phyloP scores from a whole-genome alignment of 2,888 invertebrate genomes.

The Aspidiotus destructor region DNA sequence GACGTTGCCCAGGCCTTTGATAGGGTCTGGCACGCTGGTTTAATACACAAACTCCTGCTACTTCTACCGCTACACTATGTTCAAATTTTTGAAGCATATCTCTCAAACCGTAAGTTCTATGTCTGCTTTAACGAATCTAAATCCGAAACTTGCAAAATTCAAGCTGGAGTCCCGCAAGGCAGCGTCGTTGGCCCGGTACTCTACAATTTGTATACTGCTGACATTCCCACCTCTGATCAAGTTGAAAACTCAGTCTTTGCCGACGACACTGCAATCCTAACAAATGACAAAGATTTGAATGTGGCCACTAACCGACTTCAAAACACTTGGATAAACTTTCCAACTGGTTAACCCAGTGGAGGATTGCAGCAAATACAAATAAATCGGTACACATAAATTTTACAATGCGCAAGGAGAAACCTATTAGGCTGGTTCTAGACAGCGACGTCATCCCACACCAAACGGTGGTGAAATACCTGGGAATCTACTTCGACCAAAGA shows the following conservation, averaged over 20 bases:
- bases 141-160: neutral
- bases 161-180: conserved; percentile 10
- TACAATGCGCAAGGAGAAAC: neutral
- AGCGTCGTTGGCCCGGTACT: neutral
- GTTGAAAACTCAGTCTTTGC: neutral
- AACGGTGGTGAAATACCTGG: conserved; percentile 1
- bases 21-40: conserved; percentile 9
- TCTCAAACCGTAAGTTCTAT: neutral
- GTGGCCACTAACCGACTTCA: neutral
- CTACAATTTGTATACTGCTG: conserved; percentile 6
- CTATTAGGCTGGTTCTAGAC: neutral
- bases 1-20: conserved; percentile 13
- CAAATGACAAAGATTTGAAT: neutral
- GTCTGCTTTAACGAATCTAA: neutral
- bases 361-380: neutral
- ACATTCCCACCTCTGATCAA: neutral
- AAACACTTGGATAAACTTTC: neutral
- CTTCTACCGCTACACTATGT: neutral
- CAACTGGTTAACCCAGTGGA: conserved; percentile 1
- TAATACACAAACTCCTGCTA: neutral
- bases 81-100: neutral
- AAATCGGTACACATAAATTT: conserved; percentile 10
- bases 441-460: neutral
- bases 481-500: conserved; percentile 11
- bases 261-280: conserved; percentile 9